Conservation (phyloP, 2,113 vertebrate species). For the Cheirogaleus medius region DNA sequence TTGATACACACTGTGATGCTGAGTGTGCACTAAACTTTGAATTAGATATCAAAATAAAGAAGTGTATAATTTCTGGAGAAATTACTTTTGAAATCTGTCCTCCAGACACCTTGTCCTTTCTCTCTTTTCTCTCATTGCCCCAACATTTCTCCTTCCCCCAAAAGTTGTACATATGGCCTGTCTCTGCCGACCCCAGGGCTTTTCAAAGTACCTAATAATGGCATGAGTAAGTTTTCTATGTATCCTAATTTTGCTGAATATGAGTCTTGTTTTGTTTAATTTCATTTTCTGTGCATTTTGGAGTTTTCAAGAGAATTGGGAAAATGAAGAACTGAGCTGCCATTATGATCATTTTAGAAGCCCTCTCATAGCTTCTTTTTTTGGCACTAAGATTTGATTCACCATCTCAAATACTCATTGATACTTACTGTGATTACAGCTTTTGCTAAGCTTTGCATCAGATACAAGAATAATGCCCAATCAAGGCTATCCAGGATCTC, state of each 20-base stretch:
- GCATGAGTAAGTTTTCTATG: not conserved
- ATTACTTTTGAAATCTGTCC: not conserved
- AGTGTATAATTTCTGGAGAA: not conserved
- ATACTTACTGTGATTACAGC: not conserved
- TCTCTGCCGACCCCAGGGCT: not conserved
- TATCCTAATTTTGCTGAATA: not conserved
- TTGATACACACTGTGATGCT: not conserved
- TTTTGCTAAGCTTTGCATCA: not conserved
- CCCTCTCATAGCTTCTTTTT: not conserved
- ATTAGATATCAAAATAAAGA: not conserved
- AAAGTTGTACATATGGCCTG: not conserved
- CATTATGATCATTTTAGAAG: not conserved
- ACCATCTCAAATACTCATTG: not conserved
- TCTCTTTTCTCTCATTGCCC: not conserved
- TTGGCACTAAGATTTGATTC: not conserved
- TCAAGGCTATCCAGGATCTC: not conserved
- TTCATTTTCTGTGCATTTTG: not conserved
- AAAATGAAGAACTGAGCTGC: not conserved
- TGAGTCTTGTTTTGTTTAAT: not conserved
- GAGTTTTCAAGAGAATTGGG: not conserved
- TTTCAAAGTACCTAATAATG: not conserved
- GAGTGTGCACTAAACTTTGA: not conserved
- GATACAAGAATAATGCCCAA: not conserved
- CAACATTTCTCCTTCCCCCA: accelerated
- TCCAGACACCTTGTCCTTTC: not conserved